phyloP scores from a whole-genome alignment of 2,797 vertebrate species.

The Trachurus trachurus region DNA sequence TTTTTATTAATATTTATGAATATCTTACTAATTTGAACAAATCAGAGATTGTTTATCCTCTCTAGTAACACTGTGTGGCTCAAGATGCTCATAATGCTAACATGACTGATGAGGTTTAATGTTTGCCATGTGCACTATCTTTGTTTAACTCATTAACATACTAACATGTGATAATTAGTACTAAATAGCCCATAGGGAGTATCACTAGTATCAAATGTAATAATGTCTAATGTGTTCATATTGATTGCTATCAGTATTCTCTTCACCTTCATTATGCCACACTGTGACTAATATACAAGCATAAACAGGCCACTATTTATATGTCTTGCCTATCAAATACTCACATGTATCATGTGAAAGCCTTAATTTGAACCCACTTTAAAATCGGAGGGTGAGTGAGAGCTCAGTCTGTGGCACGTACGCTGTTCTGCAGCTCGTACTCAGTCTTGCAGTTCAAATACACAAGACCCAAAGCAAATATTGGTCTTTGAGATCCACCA shows the following conservation, averaged over 20 bases:
- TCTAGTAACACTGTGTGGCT: no score
- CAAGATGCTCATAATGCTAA: neutral
- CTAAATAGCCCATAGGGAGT: neutral
- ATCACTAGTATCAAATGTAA: neutral
- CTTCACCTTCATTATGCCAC: neutral
- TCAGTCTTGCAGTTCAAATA: slow-evolving; percentile 61
- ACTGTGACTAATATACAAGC: no score
- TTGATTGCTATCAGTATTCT: neutral
- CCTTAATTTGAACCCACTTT: neutral
- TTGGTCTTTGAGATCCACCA: slow-evolving; percentile 73
- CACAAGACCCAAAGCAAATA: slow-evolving; percentile 78
- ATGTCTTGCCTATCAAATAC: neutral
- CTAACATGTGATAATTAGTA: no score
- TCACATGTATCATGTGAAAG: neutral
- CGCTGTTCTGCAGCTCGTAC: slow-evolving; percentile 52
- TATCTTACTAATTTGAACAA: no score
- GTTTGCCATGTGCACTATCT: neutral
- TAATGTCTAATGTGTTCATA: neutral
- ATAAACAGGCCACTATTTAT: neutral
- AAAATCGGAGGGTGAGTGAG: slow-evolving; percentile 10
- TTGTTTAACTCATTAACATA: neutral
- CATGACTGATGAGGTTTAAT: neutral
- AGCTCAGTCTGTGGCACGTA: slow-evolving; percentile 38
- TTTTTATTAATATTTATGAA: no score
- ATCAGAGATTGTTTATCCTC: no score